phyloP scores from a whole-genome alignment of 2,113 vertebrate species.

The Pipa parva region DNA sequence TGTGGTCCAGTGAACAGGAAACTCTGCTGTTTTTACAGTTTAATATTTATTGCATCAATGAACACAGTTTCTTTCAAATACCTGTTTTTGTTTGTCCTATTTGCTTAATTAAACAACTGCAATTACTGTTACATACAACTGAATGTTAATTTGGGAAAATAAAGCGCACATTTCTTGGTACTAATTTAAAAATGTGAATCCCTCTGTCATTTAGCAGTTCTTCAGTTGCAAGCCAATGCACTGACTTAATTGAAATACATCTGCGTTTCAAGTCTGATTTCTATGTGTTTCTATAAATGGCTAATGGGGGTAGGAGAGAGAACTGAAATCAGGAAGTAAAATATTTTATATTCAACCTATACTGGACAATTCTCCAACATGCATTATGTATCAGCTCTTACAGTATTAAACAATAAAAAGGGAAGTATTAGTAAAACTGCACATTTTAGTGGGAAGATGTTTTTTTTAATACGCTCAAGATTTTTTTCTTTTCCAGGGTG shows the following conservation, averaged over 20 bases:
- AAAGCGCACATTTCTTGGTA: slow-evolving; percentile 49
- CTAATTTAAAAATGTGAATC: slow-evolving; percentile 61
- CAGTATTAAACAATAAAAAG: too few species aligned
- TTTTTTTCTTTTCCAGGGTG: slow-evolving; percentile 73
- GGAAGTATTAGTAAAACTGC: too few species aligned
- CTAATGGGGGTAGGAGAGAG: not conserved
- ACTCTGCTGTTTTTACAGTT: slow-evolving; percentile 67
- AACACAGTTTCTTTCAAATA: slow-evolving; percentile 63
- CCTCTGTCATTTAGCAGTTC: slow-evolving; percentile 48
- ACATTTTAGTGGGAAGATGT: too few species aligned
- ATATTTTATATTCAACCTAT: not conserved
- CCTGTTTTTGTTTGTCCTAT: slow-evolving; percentile 65
- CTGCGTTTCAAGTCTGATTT: not conserved
- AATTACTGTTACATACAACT: slow-evolving; percentile 68
- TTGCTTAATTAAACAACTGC: slow-evolving; percentile 75
- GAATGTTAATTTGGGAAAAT: slow-evolving; percentile 68
- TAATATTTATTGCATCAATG: slow-evolving; percentile 68
- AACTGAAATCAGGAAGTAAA: not conserved
- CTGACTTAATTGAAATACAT: not conserved
- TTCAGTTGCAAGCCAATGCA: slow-evolving; percentile 49
- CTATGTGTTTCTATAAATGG: not conserved
- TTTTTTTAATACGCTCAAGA: not conserved
- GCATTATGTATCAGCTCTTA: too few species aligned
- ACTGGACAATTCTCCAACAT: too few species aligned
- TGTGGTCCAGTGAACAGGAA: slow-evolving; percentile 63